Evolutionary conservation across 2,888 invertebrate species (phyloP).

Genomic region (Pachymerium ferrugineum): DNA sequence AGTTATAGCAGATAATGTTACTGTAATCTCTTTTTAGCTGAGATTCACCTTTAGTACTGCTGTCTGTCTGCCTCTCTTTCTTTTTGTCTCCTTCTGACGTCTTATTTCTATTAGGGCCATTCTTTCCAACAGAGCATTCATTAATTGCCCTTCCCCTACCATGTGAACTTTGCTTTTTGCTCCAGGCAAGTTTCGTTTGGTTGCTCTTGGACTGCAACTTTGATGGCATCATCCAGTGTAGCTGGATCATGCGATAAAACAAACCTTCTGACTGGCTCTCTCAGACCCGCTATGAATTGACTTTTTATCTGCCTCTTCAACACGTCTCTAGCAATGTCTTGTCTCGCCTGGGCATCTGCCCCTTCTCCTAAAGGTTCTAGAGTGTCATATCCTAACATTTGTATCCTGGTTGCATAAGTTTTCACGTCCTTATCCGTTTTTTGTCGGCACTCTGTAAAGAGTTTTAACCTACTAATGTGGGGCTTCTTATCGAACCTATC

Average conservation of each 20-base stretch:
- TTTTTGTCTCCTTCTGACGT: background rate
- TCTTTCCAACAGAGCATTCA: background rate
- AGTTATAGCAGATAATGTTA: background rate
- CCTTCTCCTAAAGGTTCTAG: too few species aligned
- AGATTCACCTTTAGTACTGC: background rate
- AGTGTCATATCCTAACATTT: too few species aligned
- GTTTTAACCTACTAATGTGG: background rate
- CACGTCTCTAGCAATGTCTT: too few species aligned
- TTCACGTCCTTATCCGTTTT: too few species aligned
- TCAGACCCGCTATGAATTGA: background rate
- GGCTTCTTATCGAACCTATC: background rate
- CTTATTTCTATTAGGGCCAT: background rate
- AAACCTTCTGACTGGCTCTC: background rate
- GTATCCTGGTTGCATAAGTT: too few species aligned
- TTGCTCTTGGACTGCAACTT: background rate
- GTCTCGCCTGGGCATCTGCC: too few species aligned
- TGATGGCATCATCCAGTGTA: background rate
- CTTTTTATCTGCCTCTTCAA: background rate
- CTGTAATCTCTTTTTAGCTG: background rate
- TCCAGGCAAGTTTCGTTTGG: background rate
- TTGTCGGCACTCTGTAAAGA: background rate
- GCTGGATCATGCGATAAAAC: background rate
- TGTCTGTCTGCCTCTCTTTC: background rate
- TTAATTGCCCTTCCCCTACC: background rate
- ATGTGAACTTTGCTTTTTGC: background rate